A percentile compares a stretch with the other conserved stretches of the same genome.
Conservation (phyloP, 1,140 invertebrate genomes). For the Drosophila asahinai region DNA sequence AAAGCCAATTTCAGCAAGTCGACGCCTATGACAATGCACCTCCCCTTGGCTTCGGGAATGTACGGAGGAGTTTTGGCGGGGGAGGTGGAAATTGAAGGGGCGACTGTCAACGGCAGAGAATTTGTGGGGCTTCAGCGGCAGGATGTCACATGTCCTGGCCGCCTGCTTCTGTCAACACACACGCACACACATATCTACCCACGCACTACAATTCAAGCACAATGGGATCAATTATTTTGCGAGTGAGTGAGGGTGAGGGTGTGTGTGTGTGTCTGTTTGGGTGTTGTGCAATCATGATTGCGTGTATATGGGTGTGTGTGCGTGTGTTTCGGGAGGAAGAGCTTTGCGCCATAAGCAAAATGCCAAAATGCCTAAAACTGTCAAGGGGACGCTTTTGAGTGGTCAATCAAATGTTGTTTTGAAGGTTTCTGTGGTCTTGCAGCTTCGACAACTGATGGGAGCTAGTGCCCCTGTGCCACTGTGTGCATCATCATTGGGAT, state of each 20-base stretch:
- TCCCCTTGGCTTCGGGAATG: no score
- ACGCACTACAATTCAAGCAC: constrained; percentile 71
- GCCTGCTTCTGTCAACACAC: constrained; percentile 70
- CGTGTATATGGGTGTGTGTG: constrained; percentile 7
- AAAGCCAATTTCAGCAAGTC: constrained; percentile 63
- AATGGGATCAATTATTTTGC: constrained; percentile 81
- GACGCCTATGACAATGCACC: constrained; percentile 54
- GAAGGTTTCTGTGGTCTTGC: constrained; percentile 65
- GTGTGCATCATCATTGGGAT: constrained; percentile 10
- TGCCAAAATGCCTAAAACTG: constrained; percentile 60
- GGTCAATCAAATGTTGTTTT: constrained; percentile 81
- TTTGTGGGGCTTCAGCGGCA: constrained; percentile 58
- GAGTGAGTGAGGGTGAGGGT: neutral
- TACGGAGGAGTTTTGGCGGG: neutral
- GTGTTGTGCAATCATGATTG: constrained; percentile 66
- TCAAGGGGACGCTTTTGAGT: constrained; percentile 60
- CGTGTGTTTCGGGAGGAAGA: constrained; percentile 14
- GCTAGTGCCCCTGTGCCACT: neutral
- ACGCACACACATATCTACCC: neutral
- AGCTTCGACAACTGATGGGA: constrained; percentile 36
- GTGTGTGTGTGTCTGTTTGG: constrained; percentile 18
- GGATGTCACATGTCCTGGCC: constrained; percentile 58
- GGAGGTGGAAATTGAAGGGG: constrained; percentile 9
- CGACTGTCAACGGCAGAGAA: constrained; percentile 67
- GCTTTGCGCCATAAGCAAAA: constrained; percentile 53